Conservation (phyloP, 2,113 vertebrate genomes). For the Sander lucioperca region DNA sequence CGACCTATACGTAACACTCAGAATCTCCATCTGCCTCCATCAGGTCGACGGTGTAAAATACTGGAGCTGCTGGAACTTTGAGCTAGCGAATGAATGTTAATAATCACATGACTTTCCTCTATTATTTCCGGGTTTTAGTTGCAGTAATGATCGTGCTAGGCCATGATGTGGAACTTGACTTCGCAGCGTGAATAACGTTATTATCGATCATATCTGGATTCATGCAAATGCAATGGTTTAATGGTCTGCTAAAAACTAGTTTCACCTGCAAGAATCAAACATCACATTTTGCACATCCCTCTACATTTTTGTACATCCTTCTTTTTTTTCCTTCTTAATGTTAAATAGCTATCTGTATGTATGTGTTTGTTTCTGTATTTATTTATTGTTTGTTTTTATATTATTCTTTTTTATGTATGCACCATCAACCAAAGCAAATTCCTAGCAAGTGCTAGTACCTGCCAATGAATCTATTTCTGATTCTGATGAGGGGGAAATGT, state of each 20-base stretch:
- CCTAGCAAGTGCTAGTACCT: too few relatives aligned
- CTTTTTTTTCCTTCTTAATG: too few relatives aligned
- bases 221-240: conserved; percentile 68
- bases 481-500: background rate
- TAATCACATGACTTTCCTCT: conserved; percentile 42
- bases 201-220: conserved; percentile 73
- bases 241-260: conserved; percentile 12
- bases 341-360: too few relatives aligned
- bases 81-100: conserved; percentile 9
- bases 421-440: too few relatives aligned
- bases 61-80: background rate
- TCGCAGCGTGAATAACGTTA: conserved; percentile 73
- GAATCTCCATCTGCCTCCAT: conserved; percentile 15
- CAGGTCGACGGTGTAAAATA: conserved; percentile 31
- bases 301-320: too few relatives aligned
- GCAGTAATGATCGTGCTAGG: conserved; percentile 57
- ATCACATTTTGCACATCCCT: background rate
- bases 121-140: conserved; percentile 53
- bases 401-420: too few relatives aligned
- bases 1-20: too few relatives aligned
- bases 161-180: conserved; percentile 58
- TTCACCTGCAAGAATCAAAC: conserved; percentile 32
- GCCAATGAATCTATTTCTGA: too few relatives aligned
- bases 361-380: too few relatives aligned
- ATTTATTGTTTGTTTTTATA: too few relatives aligned